Evolutionary conservation across 2,888 invertebrate species (phyloP).

Genomic region (Leptothorax acervorum): DNA sequence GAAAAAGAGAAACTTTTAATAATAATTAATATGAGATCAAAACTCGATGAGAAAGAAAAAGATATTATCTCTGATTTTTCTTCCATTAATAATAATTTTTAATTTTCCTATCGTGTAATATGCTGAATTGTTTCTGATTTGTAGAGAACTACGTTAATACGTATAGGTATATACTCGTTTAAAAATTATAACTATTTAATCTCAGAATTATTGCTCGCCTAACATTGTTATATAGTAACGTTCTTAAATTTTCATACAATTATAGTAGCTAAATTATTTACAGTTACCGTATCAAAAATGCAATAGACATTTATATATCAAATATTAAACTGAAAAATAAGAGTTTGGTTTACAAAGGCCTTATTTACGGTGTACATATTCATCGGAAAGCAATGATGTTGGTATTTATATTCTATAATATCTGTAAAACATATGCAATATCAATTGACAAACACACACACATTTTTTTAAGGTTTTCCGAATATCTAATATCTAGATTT

Average conservation of each 20-base stretch:
- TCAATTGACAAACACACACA: no score
- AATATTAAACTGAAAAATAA: not conserved
- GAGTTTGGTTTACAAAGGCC: not conserved
- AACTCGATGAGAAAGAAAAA: not conserved
- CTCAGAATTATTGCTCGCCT: no score
- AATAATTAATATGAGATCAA: not conserved
- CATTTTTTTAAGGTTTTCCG: not conserved
- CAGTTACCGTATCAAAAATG: not conserved
- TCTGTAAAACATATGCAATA: not conserved
- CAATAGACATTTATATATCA: not conserved
- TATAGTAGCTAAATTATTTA: not conserved
- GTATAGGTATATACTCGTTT: no score
- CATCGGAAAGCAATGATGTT: conserved; percentile 16
- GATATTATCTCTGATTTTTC: no score
- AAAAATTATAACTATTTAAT: no score
- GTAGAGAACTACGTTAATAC: no score
- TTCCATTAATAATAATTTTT: no score
- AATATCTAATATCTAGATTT: not conserved
- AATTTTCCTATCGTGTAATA: no score
- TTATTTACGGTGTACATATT: not conserved
- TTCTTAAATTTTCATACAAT: not conserved
- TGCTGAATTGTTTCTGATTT: no score
- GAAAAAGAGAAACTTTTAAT: not conserved
- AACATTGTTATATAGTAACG: no score
- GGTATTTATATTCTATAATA: not conserved